phyloP scores from a whole-genome alignment of 2,797 vertebrate species.

The Ctenosaura bakeri region DNA sequence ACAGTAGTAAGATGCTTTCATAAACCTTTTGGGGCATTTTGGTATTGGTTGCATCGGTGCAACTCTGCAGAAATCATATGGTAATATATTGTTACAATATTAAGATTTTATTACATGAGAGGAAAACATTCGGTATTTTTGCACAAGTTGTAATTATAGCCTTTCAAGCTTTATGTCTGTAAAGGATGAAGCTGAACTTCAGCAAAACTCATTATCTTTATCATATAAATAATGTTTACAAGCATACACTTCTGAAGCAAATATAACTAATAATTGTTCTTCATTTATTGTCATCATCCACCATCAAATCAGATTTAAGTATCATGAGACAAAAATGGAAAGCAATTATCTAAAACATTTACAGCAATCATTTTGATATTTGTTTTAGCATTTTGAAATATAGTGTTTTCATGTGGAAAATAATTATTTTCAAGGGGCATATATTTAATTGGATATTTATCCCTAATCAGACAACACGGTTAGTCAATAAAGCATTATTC shows the following conservation, averaged over 20 bases:
- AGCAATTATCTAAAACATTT: not conserved
- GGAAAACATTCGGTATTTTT: not conserved
- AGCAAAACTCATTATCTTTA: not conserved
- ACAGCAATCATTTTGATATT: not conserved
- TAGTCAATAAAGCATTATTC: constrained; percentile 17
- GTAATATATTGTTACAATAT: not conserved
- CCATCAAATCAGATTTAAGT: constrained; percentile 1
- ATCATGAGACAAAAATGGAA: constrained; percentile 13
- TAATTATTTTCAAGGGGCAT: not conserved
- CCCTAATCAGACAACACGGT: not conserved
- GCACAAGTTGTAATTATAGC: not conserved
- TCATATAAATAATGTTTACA: not conserved
- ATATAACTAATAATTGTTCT: not conserved
- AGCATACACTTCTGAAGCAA: not conserved
- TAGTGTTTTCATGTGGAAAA: not conserved
- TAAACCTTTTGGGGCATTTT: not conserved
- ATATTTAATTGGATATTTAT: constrained; percentile 5
- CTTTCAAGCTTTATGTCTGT: not conserved
- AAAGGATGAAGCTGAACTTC: not conserved
- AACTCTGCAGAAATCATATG: not conserved
- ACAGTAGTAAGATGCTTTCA: not conserved
- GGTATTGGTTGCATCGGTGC: not conserved
- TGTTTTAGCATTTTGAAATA: constrained; percentile 1
- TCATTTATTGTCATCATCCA: constrained; percentile 6
- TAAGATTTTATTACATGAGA: not conserved